Conservation (phyloP, 2,113 vertebrate genomes). For the Hemicordylus capensis region DNA sequence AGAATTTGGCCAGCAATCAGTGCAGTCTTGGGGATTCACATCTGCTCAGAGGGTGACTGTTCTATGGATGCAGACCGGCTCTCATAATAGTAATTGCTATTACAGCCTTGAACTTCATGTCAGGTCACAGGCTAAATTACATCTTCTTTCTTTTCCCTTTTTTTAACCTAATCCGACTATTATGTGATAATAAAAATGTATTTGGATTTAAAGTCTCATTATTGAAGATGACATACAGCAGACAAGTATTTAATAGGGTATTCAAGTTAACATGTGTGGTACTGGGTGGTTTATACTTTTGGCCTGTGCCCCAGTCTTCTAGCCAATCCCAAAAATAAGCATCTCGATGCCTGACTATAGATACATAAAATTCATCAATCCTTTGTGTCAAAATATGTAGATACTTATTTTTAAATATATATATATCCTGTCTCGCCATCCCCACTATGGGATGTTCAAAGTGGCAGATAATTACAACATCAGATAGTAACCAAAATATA, state of each 20-base stretch:
- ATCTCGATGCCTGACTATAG: neutral
- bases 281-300: constrained; percentile 8
- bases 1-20: neutral
- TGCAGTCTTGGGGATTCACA: neutral
- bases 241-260: constrained; percentile 1
- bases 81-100: constrained; percentile 21
- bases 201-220: neutral
- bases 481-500: too few relatives aligned
- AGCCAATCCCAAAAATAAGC: neutral
- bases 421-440: too few relatives aligned
- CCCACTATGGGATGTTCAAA: too few relatives aligned
- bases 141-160: constrained; percentile 15
- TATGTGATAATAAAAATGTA: constrained; percentile 34
- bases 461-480: too few relatives aligned
- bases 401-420: too few relatives aligned
- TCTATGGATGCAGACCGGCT: neutral
- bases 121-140: constrained; percentile 4
- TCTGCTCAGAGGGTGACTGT: neutral
- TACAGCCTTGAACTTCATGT: constrained; percentile 22
- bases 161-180: constrained; percentile 16
- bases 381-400: too few relatives aligned
- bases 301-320: constrained; percentile 26
- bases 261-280: constrained; percentile 7
- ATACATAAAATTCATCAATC: neutral
- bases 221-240: constrained; percentile 29